Evolutionary conservation across 37 sponge, comb jelly and placozoan species (phyloP).

Genomic region (Aplysina aerophoba): DNA sequence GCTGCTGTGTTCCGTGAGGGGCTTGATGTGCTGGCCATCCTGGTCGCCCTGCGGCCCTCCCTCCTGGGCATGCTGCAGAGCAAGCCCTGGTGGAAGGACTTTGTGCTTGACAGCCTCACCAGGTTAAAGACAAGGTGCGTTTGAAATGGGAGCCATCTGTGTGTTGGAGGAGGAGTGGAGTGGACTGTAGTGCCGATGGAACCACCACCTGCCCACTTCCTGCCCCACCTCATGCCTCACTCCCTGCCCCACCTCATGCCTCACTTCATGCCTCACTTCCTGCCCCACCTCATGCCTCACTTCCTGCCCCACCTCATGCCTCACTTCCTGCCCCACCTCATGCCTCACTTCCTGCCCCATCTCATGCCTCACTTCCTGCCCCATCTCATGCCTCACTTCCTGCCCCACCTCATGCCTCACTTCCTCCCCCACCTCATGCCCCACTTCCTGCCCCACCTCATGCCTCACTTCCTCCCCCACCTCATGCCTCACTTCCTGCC

Average conservation of each 20-base stretch:
- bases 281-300: no score
- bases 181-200: no score
- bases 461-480: no score
- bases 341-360: not conserved
- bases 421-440: not conserved
- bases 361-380: no score
- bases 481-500: not conserved
- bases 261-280: not conserved
- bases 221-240: not conserved
- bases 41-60: slow-evolving; percentile 52
- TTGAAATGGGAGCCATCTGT: no score
- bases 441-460: no score
- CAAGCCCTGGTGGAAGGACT: slow-evolving; percentile 63
- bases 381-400: not conserved
- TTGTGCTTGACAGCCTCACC: slow-evolving; percentile 65
- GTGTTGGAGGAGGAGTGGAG: no score
- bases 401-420: not conserved
- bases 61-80: slow-evolving; percentile 42
- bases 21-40: slow-evolving; percentile 55
- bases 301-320: no score
- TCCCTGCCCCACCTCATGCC: not conserved
- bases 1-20: slow-evolving; percentile 24
- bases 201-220: no score
- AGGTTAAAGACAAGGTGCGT: slow-evolving; percentile 70
- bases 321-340: not conserved